Percentiles rank a stretch among this genome's conserved stretches.
Conservation (phyloP, 1,140 invertebrate genomes). For the Hypsibius dujardini region DNA sequence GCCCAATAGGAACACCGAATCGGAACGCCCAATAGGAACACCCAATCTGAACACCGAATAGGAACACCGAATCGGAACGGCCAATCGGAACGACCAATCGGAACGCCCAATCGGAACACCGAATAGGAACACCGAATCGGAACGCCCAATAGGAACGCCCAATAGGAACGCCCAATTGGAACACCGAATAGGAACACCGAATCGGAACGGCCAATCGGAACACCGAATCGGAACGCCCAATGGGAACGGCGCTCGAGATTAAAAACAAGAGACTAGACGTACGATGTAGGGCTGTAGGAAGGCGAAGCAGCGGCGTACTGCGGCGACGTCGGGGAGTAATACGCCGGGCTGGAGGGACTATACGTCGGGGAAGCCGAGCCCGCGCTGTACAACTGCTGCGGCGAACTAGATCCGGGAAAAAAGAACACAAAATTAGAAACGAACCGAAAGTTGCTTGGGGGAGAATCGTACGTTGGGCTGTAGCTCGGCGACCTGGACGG, state of each 20-base stretch:
- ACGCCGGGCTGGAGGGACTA: constrained; percentile 21
- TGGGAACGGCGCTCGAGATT: no score
- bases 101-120: no score
- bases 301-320: constrained; percentile 39
- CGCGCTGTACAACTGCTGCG: constrained; percentile 40
- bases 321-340: constrained; percentile 33
- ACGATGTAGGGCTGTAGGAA: constrained; percentile 15
- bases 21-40: no score
- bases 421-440: background rate
- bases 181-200: background rate
- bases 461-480: constrained; percentile 44
- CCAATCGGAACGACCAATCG: background rate
- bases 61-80: no score
- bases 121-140: no score
- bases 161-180: background rate
- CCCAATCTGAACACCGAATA: no score
- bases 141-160: no score
- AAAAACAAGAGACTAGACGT: constrained; percentile 11
- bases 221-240: no score
- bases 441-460: constrained; percentile 16
- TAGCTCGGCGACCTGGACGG: constrained; percentile 46
- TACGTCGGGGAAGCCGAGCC: constrained; percentile 37
- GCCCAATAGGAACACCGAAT: no score
- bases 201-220: background rate
- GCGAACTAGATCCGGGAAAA: constrained; percentile 54